These are phyloP conservation scores for Oreochromis tanganicae DNA, from an alignment of 2,113 vertebrate species.

Conservation along the genomic window DNA sequence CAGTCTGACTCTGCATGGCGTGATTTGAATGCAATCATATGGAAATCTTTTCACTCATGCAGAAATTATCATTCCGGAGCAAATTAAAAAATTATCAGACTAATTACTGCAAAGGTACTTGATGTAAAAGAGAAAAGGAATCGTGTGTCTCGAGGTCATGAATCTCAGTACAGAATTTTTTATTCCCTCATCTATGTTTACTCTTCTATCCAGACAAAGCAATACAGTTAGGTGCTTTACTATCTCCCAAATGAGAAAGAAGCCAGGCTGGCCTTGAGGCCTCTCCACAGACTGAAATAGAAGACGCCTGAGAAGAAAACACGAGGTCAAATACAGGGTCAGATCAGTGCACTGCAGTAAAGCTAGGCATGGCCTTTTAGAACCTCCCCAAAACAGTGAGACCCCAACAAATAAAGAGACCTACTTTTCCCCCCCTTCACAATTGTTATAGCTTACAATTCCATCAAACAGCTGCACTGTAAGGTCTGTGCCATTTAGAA, in stretches of 20 bases:
- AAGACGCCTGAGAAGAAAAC: neutral
- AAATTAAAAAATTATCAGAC: neutral
- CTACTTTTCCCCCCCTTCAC: neutral
- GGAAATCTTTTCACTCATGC: neutral
- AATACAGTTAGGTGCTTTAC: neutral
- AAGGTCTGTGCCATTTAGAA: neutral
- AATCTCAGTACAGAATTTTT: neutral
- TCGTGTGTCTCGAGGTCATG: neutral
- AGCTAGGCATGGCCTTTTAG: neutral
- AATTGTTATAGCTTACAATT: neutral
- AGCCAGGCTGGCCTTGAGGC: neutral
- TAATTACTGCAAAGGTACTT: neutral
- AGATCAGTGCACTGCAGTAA: neutral
- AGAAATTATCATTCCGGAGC: neutral
- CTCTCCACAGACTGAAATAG: neutral
- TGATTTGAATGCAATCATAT: neutral
- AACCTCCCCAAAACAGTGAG: neutral
- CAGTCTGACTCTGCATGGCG: neutral
- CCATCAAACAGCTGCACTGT: neutral
- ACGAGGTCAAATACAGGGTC: neutral
- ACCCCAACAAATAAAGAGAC: neutral
- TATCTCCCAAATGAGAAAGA: neutral
- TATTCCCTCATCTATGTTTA: neutral
- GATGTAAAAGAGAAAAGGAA: neutral
- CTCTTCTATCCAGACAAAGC: neutral